A percentile compares a stretch with the other conserved stretches of the same genome.
Conservation (phyloP, 1,140 invertebrate genomes). For the Panonychus citri region DNA sequence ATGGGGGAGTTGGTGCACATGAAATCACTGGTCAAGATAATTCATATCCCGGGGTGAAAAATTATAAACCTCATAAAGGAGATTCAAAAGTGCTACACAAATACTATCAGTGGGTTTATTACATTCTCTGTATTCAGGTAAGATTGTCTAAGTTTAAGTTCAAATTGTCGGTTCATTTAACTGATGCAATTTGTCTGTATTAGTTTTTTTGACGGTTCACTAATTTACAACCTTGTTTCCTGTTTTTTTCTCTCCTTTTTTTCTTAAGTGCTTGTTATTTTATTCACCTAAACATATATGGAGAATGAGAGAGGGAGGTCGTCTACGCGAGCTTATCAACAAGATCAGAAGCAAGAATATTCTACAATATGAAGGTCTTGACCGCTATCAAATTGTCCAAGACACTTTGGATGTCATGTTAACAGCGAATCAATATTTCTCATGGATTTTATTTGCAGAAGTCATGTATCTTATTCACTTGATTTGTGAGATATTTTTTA, state of each 20-base stretch:
- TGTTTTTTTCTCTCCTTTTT: no score
- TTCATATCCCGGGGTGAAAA: neutral
- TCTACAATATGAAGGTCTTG: neutral
- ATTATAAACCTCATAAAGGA: neutral
- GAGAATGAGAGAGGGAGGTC: constrained; percentile 33
- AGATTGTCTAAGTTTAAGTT: no score
- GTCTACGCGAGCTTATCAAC: constrained; percentile 25
- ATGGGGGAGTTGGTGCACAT: neutral
- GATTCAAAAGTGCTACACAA: constrained; percentile 33
- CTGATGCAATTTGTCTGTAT: no score
- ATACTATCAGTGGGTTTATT: constrained; percentile 20
- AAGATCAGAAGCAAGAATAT: constrained; percentile 24
- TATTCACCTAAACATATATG: constrained; percentile 83
- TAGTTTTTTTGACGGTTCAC: no score
- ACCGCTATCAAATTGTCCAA: neutral
- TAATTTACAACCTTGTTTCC: no score
- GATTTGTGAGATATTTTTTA: constrained; percentile 19
- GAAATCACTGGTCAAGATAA: neutral
- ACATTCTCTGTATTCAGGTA: neutral
- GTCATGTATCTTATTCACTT: constrained; percentile 18
- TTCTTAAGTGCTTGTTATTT: no score
- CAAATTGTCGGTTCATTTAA: no score
- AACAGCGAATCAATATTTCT: constrained; percentile 33
- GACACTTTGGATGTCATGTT: neutral
- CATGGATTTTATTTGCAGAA: constrained; percentile 40